Conservation (phyloP, 2,888 invertebrate species). For the Sturmia bella region DNA sequence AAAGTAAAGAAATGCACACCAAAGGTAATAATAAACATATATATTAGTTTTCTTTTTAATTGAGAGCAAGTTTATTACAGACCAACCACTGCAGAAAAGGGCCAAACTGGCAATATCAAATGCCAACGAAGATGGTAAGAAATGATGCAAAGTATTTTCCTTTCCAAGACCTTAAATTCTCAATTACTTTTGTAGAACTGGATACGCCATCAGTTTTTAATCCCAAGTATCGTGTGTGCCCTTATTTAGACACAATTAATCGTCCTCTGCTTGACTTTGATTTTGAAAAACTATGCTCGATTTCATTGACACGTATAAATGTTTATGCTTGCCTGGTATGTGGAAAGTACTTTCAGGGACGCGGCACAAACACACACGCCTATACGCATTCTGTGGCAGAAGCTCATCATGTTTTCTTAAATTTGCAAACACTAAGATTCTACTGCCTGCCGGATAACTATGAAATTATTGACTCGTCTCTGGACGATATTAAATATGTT, state of each 20-base stretch:
- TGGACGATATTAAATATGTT: slow-evolving; percentile 99
- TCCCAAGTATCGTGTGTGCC: slow-evolving; percentile 87
- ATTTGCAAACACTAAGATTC: slow-evolving; percentile 97
- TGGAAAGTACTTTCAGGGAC: slow-evolving; percentile 98
- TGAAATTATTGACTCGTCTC: slow-evolving; percentile 97
- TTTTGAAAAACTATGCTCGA: slow-evolving; percentile 99
- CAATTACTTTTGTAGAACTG: slow-evolving; percentile 60
- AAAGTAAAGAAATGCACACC: slow-evolving; percentile 59
- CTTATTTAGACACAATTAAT: slow-evolving; percentile 99
- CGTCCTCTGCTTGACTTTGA: slow-evolving; percentile 98
- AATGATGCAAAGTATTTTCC: background rate
- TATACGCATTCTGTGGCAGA: slow-evolving; percentile 99
- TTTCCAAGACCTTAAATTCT: background rate
- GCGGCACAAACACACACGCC: slow-evolving; percentile 98
- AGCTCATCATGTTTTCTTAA: slow-evolving; percentile 98
- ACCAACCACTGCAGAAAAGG: slow-evolving; percentile 62
- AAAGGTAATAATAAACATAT: slow-evolving; percentile 57
- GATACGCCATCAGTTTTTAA: slow-evolving; percentile 82
- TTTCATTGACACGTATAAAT: slow-evolving; percentile 98
- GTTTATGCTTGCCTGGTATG: slow-evolving; percentile 99
- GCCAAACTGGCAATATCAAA: slow-evolving; percentile 44
- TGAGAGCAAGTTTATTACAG: slow-evolving; percentile 14
- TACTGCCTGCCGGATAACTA: slow-evolving; percentile 99
- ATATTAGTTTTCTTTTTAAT: background rate
- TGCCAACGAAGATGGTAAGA: slow-evolving; percentile 69